Evolutionary conservation across 2,888 invertebrate species (phyloP), one percentile per base, ranked within the genome.

Genomic region (Brachyptera risi): DNA sequence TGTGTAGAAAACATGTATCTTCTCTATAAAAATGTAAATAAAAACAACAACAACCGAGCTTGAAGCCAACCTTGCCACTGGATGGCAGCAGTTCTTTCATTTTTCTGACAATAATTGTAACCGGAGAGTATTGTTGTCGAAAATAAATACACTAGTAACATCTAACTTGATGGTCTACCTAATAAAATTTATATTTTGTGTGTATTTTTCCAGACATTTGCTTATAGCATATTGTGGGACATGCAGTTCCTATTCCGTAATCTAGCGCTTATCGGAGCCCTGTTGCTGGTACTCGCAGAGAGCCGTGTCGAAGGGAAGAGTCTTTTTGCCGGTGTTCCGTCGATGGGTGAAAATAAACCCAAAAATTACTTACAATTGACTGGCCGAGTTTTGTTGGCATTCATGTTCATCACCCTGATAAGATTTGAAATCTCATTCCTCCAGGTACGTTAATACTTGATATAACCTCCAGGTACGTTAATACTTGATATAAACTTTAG

Each of bases 151-250:
- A n/a, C n/a, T n/a, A n/a, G n/a, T n/a, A n/a, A n/a, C n/a, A n/a
- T n/a, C n/a, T n/a, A n/a, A n/a, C n/a, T n/a, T n/a, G n/a, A n/a
- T n/a, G n/a, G n/a, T n/a, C n/a, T n/a, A n/a, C n/a, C n/a, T n/a
- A n/a, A n/a, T n/a, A n/a, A n/a, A n/a, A n/a, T n/a, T n/a, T n/a
- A n/a, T n/a, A 31, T 31, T 5, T 31, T 31, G 11, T 31, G 5
- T 31, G 7, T 31, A 31, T 31, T 67, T 68, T 74, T 77, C 27
- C 79, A 92, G 92, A 95, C 95, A 56, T 82, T 95, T 70, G 95
- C 95, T 1, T 95, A 96, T 79, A 93, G 96, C 75, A 98, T 99
- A 78, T 79, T 99, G 61, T 99, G 98, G 97, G 98, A 99, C 75
- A 75, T 96, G 73, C 96, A 96, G 75, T 99, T 99, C 79, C 80